Evolutionary conservation across 2,113 vertebrate genomes (phyloP).

Genomic region (Himantopus leucocephalus): DNA sequence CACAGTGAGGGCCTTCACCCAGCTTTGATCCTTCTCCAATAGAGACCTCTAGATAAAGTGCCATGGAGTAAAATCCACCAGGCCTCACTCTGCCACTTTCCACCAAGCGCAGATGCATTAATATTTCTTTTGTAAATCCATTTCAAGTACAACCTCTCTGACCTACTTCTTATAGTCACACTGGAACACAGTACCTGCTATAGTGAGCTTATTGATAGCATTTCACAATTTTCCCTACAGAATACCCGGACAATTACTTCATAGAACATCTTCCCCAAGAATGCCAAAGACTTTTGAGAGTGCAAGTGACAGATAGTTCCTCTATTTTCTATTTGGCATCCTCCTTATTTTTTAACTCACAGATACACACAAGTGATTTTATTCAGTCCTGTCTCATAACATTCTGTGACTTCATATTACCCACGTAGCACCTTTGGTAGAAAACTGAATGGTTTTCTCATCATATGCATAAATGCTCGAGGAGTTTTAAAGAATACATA

Average conservation of each 20-base stretch:
- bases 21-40: neutral
- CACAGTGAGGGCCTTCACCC: neutral
- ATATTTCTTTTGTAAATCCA: neutral
- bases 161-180: neutral
- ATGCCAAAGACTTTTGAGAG: neutral
- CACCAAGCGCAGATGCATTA: neutral
- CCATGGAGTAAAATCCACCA: neutral
- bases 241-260: neutral
- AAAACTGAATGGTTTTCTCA: neutral
- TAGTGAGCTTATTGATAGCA: neutral
- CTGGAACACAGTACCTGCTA: neutral
- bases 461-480: neutral
- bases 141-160: constrained; percentile 22
- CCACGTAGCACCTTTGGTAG: neutral
- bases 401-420: neutral
- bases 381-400: neutral
- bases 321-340: neutral
- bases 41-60: neutral
- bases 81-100: neutral
- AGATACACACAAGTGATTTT: neutral
- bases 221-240: neutral
- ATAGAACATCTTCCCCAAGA: neutral
- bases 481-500: neutral
- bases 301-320: neutral
- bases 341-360: neutral